A percentile compares a stretch with the other conserved stretches of the same genome.
Conservation (phyloP, 2,113 vertebrate species). For the Bolborhynchus lineola region DNA sequence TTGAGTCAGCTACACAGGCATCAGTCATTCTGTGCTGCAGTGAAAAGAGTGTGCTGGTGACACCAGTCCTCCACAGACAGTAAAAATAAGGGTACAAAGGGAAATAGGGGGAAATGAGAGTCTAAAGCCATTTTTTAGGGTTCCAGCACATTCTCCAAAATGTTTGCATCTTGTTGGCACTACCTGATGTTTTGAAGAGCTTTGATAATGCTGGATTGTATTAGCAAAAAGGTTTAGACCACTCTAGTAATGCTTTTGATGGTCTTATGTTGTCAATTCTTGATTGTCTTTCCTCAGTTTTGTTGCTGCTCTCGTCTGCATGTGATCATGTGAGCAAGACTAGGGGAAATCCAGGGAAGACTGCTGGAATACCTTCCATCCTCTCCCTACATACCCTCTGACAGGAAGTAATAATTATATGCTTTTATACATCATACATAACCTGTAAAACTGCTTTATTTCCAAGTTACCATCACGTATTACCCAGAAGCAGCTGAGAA, state of each 20-base stretch:
- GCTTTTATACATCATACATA: neutral
- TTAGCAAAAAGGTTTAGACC: neutral
- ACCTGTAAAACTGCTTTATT: neutral
- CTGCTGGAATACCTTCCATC: neutral
- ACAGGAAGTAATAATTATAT: neutral
- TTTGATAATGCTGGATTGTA: neutral
- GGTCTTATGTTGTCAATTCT: neutral
- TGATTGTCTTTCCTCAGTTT: neutral
- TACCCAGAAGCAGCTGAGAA: neutral
- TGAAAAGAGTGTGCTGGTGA: fast-evolving
- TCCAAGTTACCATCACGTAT: neutral
- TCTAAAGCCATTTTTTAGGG: neutral
- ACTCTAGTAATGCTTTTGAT: neutral
- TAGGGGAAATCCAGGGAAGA: neutral
- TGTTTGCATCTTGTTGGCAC: neutral
- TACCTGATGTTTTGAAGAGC: neutral
- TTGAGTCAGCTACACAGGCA: neutral
- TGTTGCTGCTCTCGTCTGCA: neutral
- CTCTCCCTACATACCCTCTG: neutral
- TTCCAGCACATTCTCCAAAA: neutral
- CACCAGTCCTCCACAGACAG: neutral
- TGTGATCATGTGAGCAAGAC: neutral
- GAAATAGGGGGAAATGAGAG: neutral
- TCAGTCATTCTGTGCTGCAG: neutral
- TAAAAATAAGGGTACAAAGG: neutral